A percentile compares a stretch with the other conserved stretches of the same genome.
These are phyloP conservation scores for Caenorhabditis becei DNA, from an alignment of 2,888 invertebrate species.

Conservation along the genomic window DNA sequence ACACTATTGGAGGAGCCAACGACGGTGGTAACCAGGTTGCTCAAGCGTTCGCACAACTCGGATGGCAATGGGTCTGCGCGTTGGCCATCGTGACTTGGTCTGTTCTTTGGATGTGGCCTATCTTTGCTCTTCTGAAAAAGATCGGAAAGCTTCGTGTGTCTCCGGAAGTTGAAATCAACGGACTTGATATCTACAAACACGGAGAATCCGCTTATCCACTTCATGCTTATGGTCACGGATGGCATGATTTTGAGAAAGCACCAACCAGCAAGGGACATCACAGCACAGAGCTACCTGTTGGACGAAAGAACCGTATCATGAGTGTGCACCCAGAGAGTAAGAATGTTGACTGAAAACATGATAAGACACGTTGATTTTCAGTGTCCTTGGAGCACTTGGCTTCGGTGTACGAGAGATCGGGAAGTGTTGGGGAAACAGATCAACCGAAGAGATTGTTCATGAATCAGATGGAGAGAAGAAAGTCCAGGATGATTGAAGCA, in stretches of 20 bases:
- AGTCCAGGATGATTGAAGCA: constrained; percentile 57
- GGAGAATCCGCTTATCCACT: constrained; percentile 74
- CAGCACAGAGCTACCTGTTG: constrained; percentile 54
- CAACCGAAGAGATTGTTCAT: constrained; percentile 49
- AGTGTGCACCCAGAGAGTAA: constrained; percentile 68
- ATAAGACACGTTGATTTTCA: constrained; percentile 28
- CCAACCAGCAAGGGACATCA: constrained; percentile 42
- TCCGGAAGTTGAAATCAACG: constrained; percentile 73
- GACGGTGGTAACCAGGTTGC: constrained; percentile 58
- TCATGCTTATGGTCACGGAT: constrained; percentile 74
- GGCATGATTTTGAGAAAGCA: constrained; percentile 70
- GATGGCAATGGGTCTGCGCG: constrained; percentile 72
- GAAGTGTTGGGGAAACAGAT: constrained; percentile 38
- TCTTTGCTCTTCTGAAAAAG: constrained; percentile 67
- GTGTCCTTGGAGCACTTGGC: constrained; percentile 76
- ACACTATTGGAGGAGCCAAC: constrained; percentile 63
- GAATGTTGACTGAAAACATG: not conserved
- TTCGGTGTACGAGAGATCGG: constrained; percentile 69
- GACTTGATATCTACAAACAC: constrained; percentile 73
- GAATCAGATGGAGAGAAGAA: constrained; percentile 53
- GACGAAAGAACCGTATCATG: constrained; percentile 52
- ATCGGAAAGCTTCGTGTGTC: constrained; percentile 71
- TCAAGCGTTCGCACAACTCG: constrained; percentile 72
- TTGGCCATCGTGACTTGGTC: constrained; percentile 72
- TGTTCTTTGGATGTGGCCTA: constrained; percentile 69